These are phyloP conservation scores for Coregonus ussuriensis DNA, from an alignment of 2,797 vertebrate genomes.

Conservation along the genomic window DNA sequence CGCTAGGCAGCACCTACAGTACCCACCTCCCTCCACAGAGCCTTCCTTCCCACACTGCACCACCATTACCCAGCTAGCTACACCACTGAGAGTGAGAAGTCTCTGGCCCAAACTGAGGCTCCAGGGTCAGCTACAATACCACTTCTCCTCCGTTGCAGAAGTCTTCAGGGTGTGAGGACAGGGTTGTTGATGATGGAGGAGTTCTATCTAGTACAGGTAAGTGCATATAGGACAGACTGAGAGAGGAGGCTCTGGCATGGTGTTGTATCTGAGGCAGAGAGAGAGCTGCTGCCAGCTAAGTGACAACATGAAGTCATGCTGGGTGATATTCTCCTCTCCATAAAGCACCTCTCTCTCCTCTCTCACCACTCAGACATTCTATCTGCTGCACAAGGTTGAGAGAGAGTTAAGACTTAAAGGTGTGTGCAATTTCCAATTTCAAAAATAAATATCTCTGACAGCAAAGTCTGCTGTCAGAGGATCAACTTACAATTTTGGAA, in stretches of 20 bases:
- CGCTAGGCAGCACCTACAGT: background rate
- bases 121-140: background rate
- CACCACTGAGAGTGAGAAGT: background rate
- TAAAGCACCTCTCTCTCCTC: slow-evolving; percentile 17
- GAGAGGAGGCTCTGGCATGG: background rate
- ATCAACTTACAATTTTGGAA: slow-evolving; percentile 46
- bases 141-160: background rate
- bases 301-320: slow-evolving; percentile 19
- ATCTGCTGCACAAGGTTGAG: slow-evolving; percentile 44
- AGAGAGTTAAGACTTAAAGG: slow-evolving; percentile 68
- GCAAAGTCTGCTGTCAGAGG: slow-evolving; percentile 65
- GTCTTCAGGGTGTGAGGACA: background rate
- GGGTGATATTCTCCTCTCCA: slow-evolving; percentile 26
- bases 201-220: background rate
- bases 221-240: background rate
- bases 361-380: slow-evolving; percentile 28
- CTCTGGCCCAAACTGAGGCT: slow-evolving; percentile 13
- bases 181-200: background rate
- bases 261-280: background rate
- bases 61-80: background rate
- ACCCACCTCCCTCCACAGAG: background rate
- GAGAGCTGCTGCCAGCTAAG: slow-evolving; percentile 25
- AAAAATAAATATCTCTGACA: slow-evolving; percentile 80
- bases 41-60: background rate
- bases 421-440: slow-evolving; percentile 79